phyloP scores from a whole-genome alignment of 2,797 vertebrate genomes.

The Astyanax mexicanus region DNA sequence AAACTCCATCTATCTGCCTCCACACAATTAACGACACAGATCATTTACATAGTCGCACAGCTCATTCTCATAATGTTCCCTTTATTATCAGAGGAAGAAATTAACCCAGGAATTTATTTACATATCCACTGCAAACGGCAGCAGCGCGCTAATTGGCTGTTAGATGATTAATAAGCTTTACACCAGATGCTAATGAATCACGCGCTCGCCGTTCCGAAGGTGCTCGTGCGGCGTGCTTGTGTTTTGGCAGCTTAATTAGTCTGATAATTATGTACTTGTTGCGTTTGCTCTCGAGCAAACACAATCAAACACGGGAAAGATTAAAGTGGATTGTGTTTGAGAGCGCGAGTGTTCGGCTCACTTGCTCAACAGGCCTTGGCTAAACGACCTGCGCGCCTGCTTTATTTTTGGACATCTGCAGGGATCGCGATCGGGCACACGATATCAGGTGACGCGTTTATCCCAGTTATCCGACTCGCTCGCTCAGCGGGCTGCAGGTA shows the following conservation, averaged over 20 bases:
- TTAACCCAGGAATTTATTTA: constrained; percentile 99
- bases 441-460: background rate
- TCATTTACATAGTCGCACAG: constrained; percentile 97
- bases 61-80: constrained; percentile 99
- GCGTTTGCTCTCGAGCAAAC: constrained; percentile 94
- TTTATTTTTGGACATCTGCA: constrained; percentile 4
- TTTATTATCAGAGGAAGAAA: constrained; percentile 99
- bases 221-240: constrained; percentile 92
- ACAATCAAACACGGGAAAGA: constrained; percentile 93
- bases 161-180: constrained; percentile 99
- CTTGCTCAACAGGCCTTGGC: constrained; percentile 44
- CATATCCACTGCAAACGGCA: constrained; percentile 97
- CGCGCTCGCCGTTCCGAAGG: constrained; percentile 93
- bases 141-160: constrained; percentile 99
- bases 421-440: background rate
- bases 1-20: constrained; percentile 64
- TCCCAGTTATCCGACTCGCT: constrained; percentile 9
- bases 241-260: constrained; percentile 99
- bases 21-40: constrained; percentile 95
- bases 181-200: constrained; percentile 97
- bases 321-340: constrained; percentile 85
- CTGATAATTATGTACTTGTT: constrained; percentile 99
- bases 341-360: constrained; percentile 70
- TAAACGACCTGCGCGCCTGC: constrained; percentile 24
- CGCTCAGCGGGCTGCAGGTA: constrained; percentile 1